phyloP scores from a whole-genome alignment of 2,888 invertebrate genomes.

The Oscheius sp. region DNA sequence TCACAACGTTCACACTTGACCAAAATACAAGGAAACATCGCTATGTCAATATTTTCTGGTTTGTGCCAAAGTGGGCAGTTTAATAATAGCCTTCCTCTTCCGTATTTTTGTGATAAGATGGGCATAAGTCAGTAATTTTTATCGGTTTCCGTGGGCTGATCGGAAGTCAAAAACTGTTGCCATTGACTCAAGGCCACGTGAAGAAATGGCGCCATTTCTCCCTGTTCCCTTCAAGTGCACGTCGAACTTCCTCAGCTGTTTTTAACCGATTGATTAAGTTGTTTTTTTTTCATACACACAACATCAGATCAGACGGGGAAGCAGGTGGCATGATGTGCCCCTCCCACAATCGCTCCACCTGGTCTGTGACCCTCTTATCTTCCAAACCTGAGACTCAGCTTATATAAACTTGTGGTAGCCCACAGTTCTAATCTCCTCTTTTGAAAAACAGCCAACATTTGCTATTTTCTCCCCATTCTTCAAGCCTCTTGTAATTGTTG shows the following conservation, averaged over 20 bases:
- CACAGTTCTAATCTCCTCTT: not conserved
- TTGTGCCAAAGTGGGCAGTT: too few relatives aligned
- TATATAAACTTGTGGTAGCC: not conserved
- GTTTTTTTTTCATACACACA: not conserved
- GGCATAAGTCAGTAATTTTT: too few relatives aligned
- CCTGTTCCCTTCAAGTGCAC: not conserved
- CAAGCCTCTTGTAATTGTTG: too few relatives aligned
- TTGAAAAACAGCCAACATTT: not conserved
- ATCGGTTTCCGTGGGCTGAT: slow-evolving; percentile 7
- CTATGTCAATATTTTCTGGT: too few relatives aligned
- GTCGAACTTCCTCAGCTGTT: slow-evolving; percentile 14
- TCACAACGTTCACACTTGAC: too few relatives aligned
- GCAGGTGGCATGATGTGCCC: slow-evolving; percentile 26
- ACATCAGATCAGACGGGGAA: not conserved
- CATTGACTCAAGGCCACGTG: slow-evolving; percentile 18
- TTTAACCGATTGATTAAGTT: not conserved
- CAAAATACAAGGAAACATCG: too few relatives aligned
- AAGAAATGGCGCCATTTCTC: slow-evolving; percentile 25
- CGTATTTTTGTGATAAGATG: too few relatives aligned
- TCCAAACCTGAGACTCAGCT: not conserved
- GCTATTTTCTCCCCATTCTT: not conserved
- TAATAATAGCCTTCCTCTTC: too few relatives aligned
- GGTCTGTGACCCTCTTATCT: slow-evolving; percentile 23
- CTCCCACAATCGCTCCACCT: slow-evolving; percentile 22
- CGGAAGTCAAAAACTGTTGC: not conserved